Evolutionary conservation across 2,797 vertebrate genomes (phyloP), one percentile per base, ranked within the genome.

Genomic region (Diplodus puntazzo): DNA sequence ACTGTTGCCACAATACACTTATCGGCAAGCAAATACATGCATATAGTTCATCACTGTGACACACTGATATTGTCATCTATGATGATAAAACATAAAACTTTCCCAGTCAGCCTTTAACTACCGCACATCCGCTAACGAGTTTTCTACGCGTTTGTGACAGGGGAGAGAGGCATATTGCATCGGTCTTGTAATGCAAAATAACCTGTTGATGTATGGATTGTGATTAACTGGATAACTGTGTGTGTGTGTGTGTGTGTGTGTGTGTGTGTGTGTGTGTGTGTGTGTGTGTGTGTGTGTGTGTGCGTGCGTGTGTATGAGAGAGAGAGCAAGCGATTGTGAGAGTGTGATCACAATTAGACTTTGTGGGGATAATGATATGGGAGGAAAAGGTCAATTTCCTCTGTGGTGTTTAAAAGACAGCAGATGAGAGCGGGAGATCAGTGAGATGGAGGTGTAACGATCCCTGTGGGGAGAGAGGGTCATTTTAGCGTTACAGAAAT

Each of bases 271-370:
- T 3, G 25, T 3, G 25, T 25, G 25, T 25, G 25, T 25, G 65
- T 61, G 45, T 46, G 34, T 10, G 34, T 10, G 34, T 10, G 34
- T 8, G 30, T 34, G 30, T 34, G 30, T 34, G 30, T 34, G 30
- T 34, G 30, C 7, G 30, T 3, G 25, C 25, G 25, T 25, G 25
- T 25, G 25, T 25, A 25, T 25, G 25, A 25, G 25, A 25, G 25
- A 25, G 25, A 25, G 25, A 25, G 25, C n/a, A n/a, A 11, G 49
- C 54, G 42, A 39, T 39, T 10, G 14, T 52, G 48, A 58, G 34
- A 57, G 58, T 25, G 75, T 57, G 68, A 78, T 80, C 59, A 66
- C 67, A 72, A 74, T 89, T 79, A 77, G 46, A 77, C 46, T 46
- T 20, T 42, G 73, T 20, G 46, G 45, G 42, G 57, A 45, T 73